A percentile compares a stretch with the other conserved stretches of the same genome.
phyloP scores from a whole-genome alignment of 2,797 vertebrate species.

The Dicrostonyx torquatus region DNA sequence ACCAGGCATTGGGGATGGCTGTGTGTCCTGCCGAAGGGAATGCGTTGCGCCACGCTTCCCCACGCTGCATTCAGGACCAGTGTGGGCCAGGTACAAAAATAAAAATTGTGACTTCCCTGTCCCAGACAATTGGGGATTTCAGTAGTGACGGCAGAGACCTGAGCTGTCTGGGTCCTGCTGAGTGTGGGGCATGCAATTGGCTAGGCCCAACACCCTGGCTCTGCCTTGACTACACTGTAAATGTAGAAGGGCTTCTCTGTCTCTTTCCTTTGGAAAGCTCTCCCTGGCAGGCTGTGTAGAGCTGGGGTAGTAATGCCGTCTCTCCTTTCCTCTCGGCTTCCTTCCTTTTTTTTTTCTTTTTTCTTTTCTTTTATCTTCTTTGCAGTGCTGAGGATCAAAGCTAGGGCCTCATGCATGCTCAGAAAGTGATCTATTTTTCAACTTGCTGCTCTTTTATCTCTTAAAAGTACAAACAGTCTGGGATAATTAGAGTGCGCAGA shows the following conservation, averaged over 20 bases:
- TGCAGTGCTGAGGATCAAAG: neutral
- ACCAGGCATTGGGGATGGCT: neutral
- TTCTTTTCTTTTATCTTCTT: neutral
- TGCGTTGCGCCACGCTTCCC: fast-evolving
- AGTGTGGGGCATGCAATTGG: neutral
- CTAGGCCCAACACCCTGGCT: fast-evolving
- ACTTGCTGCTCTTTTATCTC: neutral
- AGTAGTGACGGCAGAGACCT: neutral
- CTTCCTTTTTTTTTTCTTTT: too few species aligned
- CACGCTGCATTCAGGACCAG: fast-evolving
- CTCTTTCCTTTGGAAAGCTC: neutral
- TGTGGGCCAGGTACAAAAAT: neutral
- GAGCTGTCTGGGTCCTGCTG: neutral
- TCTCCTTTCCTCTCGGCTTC: neutral
- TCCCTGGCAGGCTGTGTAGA: neutral
- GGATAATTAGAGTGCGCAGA: neutral
- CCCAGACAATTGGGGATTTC: neutral
- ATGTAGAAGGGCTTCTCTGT: neutral
- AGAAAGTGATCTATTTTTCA: neutral
- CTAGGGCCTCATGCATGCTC: neutral
- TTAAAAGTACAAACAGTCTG: neutral
- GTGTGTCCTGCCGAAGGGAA: neutral
- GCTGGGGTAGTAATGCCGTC: too few species aligned
- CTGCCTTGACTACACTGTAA: fast-evolving
- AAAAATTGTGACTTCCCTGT: neutral